phyloP scores from a whole-genome alignment of 2,113 vertebrate genomes.

The Pachycephala philippinensis region DNA sequence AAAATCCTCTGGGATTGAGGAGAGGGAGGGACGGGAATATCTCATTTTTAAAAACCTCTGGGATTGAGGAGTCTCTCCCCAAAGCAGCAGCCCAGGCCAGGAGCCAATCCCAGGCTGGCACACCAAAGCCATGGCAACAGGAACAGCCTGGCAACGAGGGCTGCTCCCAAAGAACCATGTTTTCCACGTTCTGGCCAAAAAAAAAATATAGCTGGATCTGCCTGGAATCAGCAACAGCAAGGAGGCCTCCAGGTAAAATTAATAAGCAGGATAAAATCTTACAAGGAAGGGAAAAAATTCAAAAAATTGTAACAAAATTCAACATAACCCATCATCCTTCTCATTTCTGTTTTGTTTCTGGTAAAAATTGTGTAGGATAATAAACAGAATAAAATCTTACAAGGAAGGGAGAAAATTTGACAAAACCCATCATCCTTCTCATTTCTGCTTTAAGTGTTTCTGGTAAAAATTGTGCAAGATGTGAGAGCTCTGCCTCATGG shows the following conservation, averaged over 20 bases:
- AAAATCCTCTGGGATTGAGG: too few relatives aligned
- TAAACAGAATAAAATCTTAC: not conserved
- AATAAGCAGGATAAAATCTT: too few relatives aligned
- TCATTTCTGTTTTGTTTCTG: too few relatives aligned
- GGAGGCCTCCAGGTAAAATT: not conserved
- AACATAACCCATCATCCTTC: too few relatives aligned
- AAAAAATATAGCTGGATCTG: not conserved
- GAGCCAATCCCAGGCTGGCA: constrained; percentile 8
- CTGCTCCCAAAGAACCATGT: constrained; percentile 2
- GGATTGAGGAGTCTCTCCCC: not conserved
- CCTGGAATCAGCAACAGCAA: not conserved
- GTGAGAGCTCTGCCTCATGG: not conserved
- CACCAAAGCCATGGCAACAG: constrained; percentile 55
- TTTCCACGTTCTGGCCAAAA: not conserved
- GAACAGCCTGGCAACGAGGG: constrained; percentile 44
- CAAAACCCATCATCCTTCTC: not conserved
- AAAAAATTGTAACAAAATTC: too few relatives aligned
- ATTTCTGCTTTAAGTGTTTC: not conserved
- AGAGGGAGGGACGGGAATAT: not conserved
- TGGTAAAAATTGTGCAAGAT: not conserved
- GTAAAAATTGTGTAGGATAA: too few relatives aligned
- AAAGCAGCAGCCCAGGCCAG: not conserved
- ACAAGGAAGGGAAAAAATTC: too few relatives aligned
- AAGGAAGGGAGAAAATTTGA: not conserved
- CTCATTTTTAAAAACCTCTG: not conserved